Evolutionary conservation across 2,888 invertebrate species (phyloP), one percentile per base, ranked within the genome.

Genomic region (Drosophila mettleri): DNA sequence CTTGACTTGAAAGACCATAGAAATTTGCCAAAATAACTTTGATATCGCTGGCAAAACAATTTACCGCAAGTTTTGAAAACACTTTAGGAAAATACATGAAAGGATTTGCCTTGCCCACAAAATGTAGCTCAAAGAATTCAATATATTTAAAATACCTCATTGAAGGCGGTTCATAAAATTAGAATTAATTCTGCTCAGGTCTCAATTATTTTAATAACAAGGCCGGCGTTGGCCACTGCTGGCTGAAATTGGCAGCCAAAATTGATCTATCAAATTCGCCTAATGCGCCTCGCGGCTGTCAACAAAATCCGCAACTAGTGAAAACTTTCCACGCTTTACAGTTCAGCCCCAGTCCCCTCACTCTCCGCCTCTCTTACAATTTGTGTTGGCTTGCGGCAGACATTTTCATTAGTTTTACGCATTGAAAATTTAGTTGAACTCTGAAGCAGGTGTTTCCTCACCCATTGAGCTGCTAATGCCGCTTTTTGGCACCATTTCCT

Each of bases 331-430:
- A 39, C 22, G n/a, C 59, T 74, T 74, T 68, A 33, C 53, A 45
- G 41, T 38, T 74, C 2, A 54, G 27, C 53, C 48, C 33, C 53
- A 54, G 29, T 18, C 31, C 3, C 6, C n/a, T 45, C 36, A 4
- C 48, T 6, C 10, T 16, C 16, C 2, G 36, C 8, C 6, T 6
- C 5, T 20, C 8, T 45, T n/a, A 0, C 9, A 7, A 5, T 12
- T 2, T 39, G 43, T 6, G 0, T 8, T 31, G 4, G 20, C 24
- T 14, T 27, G 46, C 41, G 24, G 29, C 49, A 58, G 51, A 61
- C 61, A 73, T 78, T 78, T 74, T 78, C 75, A 74, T 79, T 75
- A 74, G 69, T 54, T 74, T 63, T 41, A 57, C 57, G 64, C 60
- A 61, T 58, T 49, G 55, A 57, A 74, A 68, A 68, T 62, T 49